Conservation (phyloP, 2,888 invertebrate species). For the Cosmia pyralina region DNA sequence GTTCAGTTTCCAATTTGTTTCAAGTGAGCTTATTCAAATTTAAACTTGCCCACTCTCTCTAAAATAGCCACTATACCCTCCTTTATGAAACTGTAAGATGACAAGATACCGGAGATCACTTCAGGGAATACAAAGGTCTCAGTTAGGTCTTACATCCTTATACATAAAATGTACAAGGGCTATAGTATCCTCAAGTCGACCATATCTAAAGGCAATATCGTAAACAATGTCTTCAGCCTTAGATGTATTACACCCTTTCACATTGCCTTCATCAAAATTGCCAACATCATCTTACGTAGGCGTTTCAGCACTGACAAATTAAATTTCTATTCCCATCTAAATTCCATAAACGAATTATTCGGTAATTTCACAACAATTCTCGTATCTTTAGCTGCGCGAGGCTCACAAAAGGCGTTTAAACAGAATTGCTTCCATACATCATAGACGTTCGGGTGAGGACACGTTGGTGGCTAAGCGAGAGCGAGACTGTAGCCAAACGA, state of each 20-base stretch:
- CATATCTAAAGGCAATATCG: slow-evolving; percentile 25
- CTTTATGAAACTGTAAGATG: slow-evolving; percentile 41
- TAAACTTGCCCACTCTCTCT: slow-evolving; percentile 14
- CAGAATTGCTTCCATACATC: slow-evolving; percentile 74
- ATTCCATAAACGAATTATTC: slow-evolving; percentile 61
- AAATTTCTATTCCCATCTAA: slow-evolving; percentile 59
- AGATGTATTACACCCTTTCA: slow-evolving; percentile 6
- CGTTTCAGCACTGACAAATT: slow-evolving; percentile 54
- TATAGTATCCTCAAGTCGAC: slow-evolving; percentile 18
- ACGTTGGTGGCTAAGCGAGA: slow-evolving; percentile 38
- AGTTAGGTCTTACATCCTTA: slow-evolving; percentile 37
- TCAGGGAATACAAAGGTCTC: slow-evolving; percentile 39
- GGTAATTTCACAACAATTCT: slow-evolving; percentile 69
- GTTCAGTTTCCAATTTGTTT: slow-evolving; percentile 24
- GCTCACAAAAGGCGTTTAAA: slow-evolving; percentile 69
- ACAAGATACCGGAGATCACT: slow-evolving; percentile 46
- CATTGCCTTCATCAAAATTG: slow-evolving; percentile 41
- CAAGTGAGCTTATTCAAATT: slow-evolving; percentile 19
- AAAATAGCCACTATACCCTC: slow-evolving; percentile 23
- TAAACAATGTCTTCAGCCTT: slow-evolving; percentile 16
- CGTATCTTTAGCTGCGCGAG: slow-evolving; percentile 55
- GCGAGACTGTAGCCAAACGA: slow-evolving; percentile 45
- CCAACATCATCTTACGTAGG: slow-evolving; percentile 29
- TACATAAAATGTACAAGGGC: slow-evolving; percentile 28
- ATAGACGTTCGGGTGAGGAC: slow-evolving; percentile 47